Evolutionary conservation across 2,888 invertebrate genomes (phyloP).

Genomic region (Erebia epiphron): DNA sequence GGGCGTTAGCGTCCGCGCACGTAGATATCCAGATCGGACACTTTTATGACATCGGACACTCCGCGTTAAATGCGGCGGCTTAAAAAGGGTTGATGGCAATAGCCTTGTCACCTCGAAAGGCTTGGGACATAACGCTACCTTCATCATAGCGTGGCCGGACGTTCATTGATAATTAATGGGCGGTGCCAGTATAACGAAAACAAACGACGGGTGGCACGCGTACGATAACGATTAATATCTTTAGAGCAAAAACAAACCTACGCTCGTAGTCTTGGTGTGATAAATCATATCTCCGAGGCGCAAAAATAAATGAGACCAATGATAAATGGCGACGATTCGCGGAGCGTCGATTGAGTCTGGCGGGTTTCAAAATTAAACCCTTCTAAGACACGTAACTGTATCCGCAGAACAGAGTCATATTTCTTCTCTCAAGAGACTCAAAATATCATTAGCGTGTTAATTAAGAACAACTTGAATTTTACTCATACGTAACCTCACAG

Average conservation of each 20-base stretch:
- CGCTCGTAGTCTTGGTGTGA: slow-evolving; percentile 71
- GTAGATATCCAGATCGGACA: slow-evolving; percentile 78
- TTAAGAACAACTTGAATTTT: no score
- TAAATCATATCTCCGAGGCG: slow-evolving; percentile 81
- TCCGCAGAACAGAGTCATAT: slow-evolving; percentile 21
- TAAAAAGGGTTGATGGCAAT: slow-evolving; percentile 81
- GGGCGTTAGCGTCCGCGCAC: slow-evolving; percentile 68
- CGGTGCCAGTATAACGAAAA: slow-evolving; percentile 79
- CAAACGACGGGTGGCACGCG: slow-evolving; percentile 79
- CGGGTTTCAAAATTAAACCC: slow-evolving; percentile 68
- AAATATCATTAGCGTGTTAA: neutral
- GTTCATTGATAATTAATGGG: slow-evolving; percentile 83
- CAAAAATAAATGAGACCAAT: slow-evolving; percentile 82
- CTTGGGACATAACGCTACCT: slow-evolving; percentile 74
- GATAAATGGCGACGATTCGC: slow-evolving; percentile 77
- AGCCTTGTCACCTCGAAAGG: slow-evolving; percentile 78
- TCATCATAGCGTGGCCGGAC: slow-evolving; percentile 76
- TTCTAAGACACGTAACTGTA: slow-evolving; percentile 35
- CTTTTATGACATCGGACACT: slow-evolving; percentile 81
- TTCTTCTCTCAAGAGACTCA: slow-evolving; percentile 13
- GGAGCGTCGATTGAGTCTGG: slow-evolving; percentile 67
- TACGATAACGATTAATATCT: slow-evolving; percentile 82
- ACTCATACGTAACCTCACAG: no score
- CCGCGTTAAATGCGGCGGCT: slow-evolving; percentile 78
- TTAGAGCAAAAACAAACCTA: slow-evolving; percentile 80